Evolutionary conservation across 1,140 invertebrate species (phyloP), one percentile per base, ranked within the genome.

Genomic region (Drusus annulatus): DNA sequence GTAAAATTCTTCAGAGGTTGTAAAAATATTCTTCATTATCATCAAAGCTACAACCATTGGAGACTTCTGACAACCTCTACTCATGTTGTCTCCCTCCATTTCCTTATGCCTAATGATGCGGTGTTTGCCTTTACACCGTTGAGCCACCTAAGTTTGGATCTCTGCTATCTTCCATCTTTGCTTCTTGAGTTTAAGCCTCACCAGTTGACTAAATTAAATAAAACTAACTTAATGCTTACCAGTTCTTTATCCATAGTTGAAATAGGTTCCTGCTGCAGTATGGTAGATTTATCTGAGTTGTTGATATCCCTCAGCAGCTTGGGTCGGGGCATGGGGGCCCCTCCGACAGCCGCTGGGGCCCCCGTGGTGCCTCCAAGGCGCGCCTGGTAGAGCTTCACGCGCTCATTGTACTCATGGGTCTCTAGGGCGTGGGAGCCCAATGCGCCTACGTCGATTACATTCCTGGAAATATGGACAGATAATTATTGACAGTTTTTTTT

Each of bases 361-460:
- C 65, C 79, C 8, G 13, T 90, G 1, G 76, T 15, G 0, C 28
- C 65, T 10, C 60, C 91, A 81, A 93, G 88, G 73, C 91, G 88
- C 84, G 92, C 91, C 31, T 91, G 92, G 86, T 96, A 96, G 69
- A 92, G 89, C 86, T 92, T 93, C 60, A 93, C 93, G 85, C 94
- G 90, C 84, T 96, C 95, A 81, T 93, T 88, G 84, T 95, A 96
- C 86, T 96, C 95, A 85, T 95, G 93, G 83, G 95, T 94, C 85
- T 96, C 95, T 78, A 95, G 88, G 54, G 88, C 81, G 84, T 95
- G 94, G 1, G 94, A 93, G 86, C 95, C 95, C 84, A 95, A 89
- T 23, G 95, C 94, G 56, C 94, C 93, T 54, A 96, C 94, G 89
- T 96, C 95, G 84, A 96, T 96, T 50, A 96, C 95, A 90, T 96